phyloP scores from a whole-genome alignment of 2,888 invertebrate species.

The Caenorhabditis doughertyi region DNA sequence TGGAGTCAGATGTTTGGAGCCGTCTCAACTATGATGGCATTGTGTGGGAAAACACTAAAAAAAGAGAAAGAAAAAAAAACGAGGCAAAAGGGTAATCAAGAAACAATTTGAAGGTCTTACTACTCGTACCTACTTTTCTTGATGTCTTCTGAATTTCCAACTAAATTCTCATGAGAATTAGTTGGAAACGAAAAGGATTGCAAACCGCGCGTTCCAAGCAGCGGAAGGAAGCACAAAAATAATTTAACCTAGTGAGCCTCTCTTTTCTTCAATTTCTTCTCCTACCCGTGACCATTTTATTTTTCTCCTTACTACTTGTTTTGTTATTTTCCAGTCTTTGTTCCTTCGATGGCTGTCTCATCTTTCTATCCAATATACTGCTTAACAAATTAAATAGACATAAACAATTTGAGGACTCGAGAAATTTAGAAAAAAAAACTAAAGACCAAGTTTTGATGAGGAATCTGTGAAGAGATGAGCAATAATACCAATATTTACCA shows the following conservation, averaged over 20 bases:
- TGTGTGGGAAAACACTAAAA: constrained; percentile 43
- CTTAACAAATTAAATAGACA: constrained; percentile 6
- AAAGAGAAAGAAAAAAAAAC: background rate
- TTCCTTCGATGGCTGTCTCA: too few species aligned
- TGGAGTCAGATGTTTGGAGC: constrained; percentile 21
- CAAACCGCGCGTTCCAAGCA: constrained; percentile 21
- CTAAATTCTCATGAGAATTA: constrained; percentile 47
- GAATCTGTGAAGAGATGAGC: constrained; percentile 20
- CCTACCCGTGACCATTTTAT: constrained; percentile 6
- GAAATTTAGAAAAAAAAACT: constrained; percentile 6
- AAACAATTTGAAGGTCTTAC: constrained; percentile 63
- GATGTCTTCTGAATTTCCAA: constrained; percentile 20
- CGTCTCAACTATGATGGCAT: constrained; percentile 24
- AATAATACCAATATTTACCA: constrained; percentile 42
- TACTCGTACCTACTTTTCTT: constrained; percentile 20
- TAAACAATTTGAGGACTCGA: background rate
- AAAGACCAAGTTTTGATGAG: constrained; percentile 19
- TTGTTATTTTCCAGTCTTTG: constrained; percentile 9
- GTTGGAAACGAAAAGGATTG: constrained; percentile 30
- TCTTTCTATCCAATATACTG: background rate
- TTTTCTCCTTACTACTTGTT: constrained; percentile 23
- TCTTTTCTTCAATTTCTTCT: constrained; percentile 33
- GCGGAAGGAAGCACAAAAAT: constrained; percentile 38
- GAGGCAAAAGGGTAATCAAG: constrained; percentile 28
- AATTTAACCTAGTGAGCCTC: constrained; percentile 54